Conservation (phyloP, 2,113 vertebrate genomes). For the Ceratotherium simum region DNA sequence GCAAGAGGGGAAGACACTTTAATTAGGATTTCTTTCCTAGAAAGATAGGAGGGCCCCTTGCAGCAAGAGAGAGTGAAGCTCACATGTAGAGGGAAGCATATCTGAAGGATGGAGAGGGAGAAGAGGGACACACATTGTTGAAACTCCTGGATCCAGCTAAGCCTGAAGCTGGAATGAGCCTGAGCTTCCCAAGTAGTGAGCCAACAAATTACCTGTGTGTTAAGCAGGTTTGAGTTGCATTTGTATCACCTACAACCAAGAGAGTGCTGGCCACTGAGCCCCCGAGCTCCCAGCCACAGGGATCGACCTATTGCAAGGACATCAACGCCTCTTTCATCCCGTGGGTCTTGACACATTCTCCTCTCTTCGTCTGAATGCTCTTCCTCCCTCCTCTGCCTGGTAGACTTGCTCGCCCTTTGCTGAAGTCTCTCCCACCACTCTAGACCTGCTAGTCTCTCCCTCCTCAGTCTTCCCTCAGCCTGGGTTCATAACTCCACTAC, state of each 20-base stretch:
- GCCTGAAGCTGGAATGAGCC: not conserved
- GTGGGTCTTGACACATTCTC: not conserved
- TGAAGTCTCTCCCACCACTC: not conserved
- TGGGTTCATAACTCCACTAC: not conserved
- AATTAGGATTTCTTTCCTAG: not conserved
- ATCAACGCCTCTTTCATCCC: fast-evolving
- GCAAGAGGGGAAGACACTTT: not conserved
- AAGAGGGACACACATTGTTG: fast-evolving
- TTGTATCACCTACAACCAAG: not conserved
- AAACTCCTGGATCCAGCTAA: not conserved
- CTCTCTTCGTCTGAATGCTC: fast-evolving
- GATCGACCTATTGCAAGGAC: fast-evolving
- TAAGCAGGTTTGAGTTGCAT: no score
- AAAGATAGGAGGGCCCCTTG: fast-evolving
- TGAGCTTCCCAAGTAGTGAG: fast-evolving
- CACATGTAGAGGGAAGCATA: not conserved
- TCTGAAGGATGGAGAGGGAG: not conserved
- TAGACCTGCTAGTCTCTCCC: fast-evolving
- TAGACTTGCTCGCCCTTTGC: not conserved
- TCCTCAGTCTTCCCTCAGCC: not conserved
- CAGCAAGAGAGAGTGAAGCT: not conserved
- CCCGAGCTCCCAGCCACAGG: not conserved
- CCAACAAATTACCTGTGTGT: no score
- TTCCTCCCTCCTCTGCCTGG: not conserved
- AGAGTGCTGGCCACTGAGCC: not conserved